phyloP scores from a whole-genome alignment of 2,113 vertebrate species.

The Nettapus auritus region DNA sequence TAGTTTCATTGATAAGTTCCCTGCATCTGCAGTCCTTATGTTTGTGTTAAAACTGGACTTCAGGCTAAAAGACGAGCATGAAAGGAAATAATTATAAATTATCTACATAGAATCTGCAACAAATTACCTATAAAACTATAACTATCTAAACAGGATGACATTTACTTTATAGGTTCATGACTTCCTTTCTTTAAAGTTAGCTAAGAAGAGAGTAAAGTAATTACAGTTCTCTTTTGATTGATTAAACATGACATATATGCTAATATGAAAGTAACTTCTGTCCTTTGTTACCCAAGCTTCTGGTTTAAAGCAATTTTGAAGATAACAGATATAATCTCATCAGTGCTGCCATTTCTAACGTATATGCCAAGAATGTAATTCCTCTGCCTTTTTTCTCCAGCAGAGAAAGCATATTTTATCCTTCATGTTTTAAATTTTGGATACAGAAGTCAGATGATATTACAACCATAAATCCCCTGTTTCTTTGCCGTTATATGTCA shows the following conservation, averaged over 20 bases:
- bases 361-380: constrained; percentile 68
- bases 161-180: constrained; percentile 82
- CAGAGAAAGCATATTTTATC: constrained; percentile 55
- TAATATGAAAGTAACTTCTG: constrained; percentile 84
- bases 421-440: constrained; percentile 57
- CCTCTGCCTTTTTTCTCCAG: constrained; percentile 54
- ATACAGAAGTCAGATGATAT: constrained; percentile 63
- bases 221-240: constrained; percentile 82
- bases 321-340: constrained; percentile 76
- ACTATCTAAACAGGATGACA: constrained; percentile 87
- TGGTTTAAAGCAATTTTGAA: constrained; percentile 76
- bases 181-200: constrained; percentile 84
- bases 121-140: constrained; percentile 90
- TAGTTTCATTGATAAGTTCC: constrained; percentile 61
- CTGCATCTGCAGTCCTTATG: constrained; percentile 88
- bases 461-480: constrained; percentile 50
- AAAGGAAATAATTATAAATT: constrained; percentile 89
- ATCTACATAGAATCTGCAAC: constrained; percentile 89
- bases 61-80: constrained; percentile 85
- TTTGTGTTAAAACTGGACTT: constrained; percentile 83
- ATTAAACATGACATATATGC: constrained; percentile 92
- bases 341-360: constrained; percentile 70
- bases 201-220: constrained; percentile 82
- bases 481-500: constrained; percentile 50
- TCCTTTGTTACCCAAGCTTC: constrained; percentile 74